phyloP scores from a whole-genome alignment of 2,113 vertebrate species.

The Pterocles gutturalis region DNA sequence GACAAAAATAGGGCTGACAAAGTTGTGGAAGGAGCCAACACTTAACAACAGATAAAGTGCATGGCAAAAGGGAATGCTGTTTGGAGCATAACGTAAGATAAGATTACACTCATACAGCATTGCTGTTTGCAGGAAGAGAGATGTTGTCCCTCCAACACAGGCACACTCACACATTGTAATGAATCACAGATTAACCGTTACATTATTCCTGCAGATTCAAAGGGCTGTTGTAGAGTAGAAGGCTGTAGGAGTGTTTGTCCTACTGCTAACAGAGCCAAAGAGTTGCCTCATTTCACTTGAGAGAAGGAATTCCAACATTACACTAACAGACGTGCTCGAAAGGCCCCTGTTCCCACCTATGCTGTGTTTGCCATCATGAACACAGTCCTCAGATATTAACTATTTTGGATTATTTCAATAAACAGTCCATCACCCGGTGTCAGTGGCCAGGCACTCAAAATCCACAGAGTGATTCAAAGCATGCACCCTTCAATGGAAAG shows the following conservation, averaged over 20 bases:
- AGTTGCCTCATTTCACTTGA: neutral
- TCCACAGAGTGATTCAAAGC: neutral
- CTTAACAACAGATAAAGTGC: neutral
- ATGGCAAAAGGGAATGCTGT: neutral
- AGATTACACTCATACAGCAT: neutral
- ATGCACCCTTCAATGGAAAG: neutral
- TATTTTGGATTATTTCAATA: neutral
- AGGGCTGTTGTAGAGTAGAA: neutral
- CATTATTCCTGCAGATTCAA: neutral
- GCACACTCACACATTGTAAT: neutral
- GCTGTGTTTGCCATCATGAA: neutral
- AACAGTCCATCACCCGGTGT: neutral
- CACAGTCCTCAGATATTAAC: neutral
- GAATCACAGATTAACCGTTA: neutral
- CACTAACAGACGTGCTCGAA: neutral
- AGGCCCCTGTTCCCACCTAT: neutral
- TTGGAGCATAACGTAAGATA: neutral
- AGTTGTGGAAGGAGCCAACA: neutral
- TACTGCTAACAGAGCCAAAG: neutral
- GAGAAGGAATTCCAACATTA: neutral
- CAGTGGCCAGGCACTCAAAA: neutral
- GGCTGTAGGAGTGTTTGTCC: neutral
- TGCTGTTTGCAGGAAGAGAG: slow-evolving; percentile 1
- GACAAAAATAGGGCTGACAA: slow-evolving; percentile 38
- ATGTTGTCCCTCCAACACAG: neutral